phyloP scores from a whole-genome alignment of 2,888 invertebrate genomes.

The Drosophila limbata region DNA sequence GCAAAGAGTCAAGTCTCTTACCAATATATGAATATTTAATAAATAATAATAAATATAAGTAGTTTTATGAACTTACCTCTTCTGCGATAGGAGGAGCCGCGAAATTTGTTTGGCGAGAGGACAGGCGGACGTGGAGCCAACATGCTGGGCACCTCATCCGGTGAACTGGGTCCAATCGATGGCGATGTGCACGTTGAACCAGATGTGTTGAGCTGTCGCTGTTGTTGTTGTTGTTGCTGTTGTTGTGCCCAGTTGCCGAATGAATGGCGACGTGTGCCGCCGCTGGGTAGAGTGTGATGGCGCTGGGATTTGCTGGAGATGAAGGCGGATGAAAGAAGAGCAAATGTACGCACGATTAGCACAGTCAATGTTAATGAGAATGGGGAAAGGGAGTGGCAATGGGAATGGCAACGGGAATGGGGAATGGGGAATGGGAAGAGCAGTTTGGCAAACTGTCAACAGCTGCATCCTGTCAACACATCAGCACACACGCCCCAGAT shows the following conservation, averaged over 20 bases:
- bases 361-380: conserved; percentile 55
- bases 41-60: too few species aligned
- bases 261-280: conserved; percentile 84
- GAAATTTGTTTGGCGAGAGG: conserved; percentile 83
- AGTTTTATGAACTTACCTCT: conserved; percentile 80
- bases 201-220: conserved; percentile 62
- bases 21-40: not conserved
- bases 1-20: not conserved
- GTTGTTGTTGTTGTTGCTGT: conserved; percentile 54
- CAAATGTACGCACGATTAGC: conserved; percentile 74
- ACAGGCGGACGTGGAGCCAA: conserved; percentile 84
- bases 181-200: conserved; percentile 63
- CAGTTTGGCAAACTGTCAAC: conserved; percentile 77
- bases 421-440: conserved; percentile 18
- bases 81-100: conserved; percentile 74
- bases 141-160: conserved; percentile 85
- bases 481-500: conserved; percentile 30
- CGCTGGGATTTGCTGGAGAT: conserved; percentile 72
- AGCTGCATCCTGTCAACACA: conserved; percentile 80
- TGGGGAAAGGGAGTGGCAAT: conserved; percentile 17
- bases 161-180: conserved; percentile 77
- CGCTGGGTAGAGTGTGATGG: conserved; percentile 81
- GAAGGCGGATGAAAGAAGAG: conserved; percentile 21
- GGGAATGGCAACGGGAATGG: conserved; percentile 4
- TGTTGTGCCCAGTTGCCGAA: conserved; percentile 84